These are phyloP conservation scores for Drosophila nebulosa DNA, from an alignment of 1,140 invertebrate species.

Conservation along the genomic window DNA sequence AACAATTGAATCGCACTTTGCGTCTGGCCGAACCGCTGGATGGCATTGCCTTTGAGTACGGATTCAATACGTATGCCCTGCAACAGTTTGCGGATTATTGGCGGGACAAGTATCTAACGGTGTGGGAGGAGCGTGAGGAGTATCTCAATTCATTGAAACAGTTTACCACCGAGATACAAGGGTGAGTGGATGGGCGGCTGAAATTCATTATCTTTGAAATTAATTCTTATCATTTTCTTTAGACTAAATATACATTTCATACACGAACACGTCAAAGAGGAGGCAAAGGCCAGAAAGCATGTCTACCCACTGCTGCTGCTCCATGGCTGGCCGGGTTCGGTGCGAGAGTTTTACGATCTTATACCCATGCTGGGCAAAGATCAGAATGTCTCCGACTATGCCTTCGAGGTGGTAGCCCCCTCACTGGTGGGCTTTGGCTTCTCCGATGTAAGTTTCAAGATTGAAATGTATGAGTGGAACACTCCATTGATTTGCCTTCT, in stretches of 20 bases:
- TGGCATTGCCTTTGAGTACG: conserved; percentile 88
- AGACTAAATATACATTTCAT: conserved; percentile 89
- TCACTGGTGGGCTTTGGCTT: conserved; percentile 93
- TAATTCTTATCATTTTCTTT: neutral
- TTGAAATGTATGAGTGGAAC: neutral
- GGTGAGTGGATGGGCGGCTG: conserved; percentile 36
- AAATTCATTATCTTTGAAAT: neutral
- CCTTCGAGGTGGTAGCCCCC: conserved; percentile 90
- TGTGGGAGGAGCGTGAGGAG: conserved; percentile 86
- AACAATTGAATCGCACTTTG: conserved; percentile 83
- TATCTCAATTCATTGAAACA: conserved; percentile 88
- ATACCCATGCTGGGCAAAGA: conserved; percentile 86
- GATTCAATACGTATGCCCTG: conserved; percentile 87
- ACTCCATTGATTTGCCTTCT: neutral
- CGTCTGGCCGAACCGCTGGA: conserved; percentile 84
- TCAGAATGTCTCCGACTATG: conserved; percentile 84
- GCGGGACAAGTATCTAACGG: conserved; percentile 86
- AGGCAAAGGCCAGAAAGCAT: conserved; percentile 79
- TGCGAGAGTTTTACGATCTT: conserved; percentile 93
- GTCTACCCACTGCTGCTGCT: conserved; percentile 88
- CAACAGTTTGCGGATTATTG: conserved; percentile 86
- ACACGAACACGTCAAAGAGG: conserved; percentile 83
- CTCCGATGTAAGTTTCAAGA: conserved; percentile 84
- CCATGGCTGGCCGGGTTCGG: conserved; percentile 95
- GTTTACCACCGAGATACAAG: conserved; percentile 88